These are phyloP conservation scores for Andrena marginata DNA, from an alignment of 2,888 invertebrate species.

Conservation along the genomic window DNA sequence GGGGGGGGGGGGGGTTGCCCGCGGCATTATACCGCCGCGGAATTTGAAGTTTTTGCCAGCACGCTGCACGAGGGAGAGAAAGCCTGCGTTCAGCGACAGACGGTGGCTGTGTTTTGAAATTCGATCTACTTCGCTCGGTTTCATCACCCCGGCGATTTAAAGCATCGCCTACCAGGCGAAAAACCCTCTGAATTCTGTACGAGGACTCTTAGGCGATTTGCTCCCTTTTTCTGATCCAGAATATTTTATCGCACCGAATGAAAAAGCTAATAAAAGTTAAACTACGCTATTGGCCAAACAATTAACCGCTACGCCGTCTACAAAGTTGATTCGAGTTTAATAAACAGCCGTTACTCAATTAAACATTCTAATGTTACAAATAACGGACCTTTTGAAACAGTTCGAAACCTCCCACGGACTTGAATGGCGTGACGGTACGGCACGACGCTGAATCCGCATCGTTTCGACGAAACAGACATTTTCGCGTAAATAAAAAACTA, in stretches of 20 bases:
- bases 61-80: slow-evolving; percentile 67
- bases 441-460: slow-evolving; percentile 4
- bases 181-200: background rate
- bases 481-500: slow-evolving; percentile 11
- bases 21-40: slow-evolving; percentile 65
- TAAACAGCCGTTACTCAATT: slow-evolving; percentile 18
- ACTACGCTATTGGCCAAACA: slow-evolving; percentile 11
- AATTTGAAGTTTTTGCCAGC: slow-evolving; percentile 69
- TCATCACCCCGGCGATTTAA: slow-evolving; percentile 49
- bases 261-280: slow-evolving; percentile 4
- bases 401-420: background rate
- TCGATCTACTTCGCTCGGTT: slow-evolving; percentile 71
- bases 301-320: slow-evolving; percentile 1
- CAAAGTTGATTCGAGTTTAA: slow-evolving; percentile 21
- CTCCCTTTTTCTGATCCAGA: background rate
- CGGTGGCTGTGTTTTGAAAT: slow-evolving; percentile 71
- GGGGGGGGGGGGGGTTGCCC: slow-evolving; percentile 58
- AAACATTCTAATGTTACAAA: slow-evolving; percentile 6
- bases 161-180: slow-evolving; percentile 1
- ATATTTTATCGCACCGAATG: background rate
- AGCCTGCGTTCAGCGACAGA: slow-evolving; percentile 55
- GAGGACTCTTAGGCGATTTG: too few species aligned
- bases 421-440: background rate
- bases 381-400: slow-evolving; percentile 13
- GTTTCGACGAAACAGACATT: slow-evolving; percentile 22